Evolutionary conservation across 2,113 vertebrate species (phyloP).

Genomic region (Tachysurus fulvidraco): DNA sequence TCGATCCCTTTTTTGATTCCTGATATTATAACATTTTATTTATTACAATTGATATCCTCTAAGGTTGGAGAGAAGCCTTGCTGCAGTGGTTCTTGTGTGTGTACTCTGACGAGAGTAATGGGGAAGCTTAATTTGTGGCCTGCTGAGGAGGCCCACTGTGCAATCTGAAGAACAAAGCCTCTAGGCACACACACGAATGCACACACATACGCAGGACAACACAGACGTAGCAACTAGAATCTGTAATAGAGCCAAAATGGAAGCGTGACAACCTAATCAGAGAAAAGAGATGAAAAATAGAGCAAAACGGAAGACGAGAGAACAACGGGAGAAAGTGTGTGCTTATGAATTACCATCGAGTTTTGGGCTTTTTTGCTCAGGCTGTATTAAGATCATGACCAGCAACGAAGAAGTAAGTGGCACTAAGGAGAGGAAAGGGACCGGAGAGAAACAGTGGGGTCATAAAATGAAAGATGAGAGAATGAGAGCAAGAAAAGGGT

Average conservation of each 20-base stretch:
- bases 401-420: conserved; percentile 20
- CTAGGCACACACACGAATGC: conserved; percentile 11
- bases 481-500: background rate
- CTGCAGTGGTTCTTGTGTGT: background rate
- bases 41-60: background rate
- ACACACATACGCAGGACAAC: conserved; percentile 2
- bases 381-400: conserved; percentile 22
- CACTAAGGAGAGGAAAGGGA: background rate
- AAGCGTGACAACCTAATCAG: conserved; percentile 38
- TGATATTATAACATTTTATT: background rate
- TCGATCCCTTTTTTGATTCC: background rate
- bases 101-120: conserved; percentile 15
- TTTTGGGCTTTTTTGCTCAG: conserved; percentile 37
- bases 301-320: background rate
- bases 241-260: conserved; percentile 39
- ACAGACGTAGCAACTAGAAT: background rate
- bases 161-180: conserved; percentile 40
- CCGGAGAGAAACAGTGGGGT: background rate
- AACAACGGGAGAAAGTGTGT: background rate
- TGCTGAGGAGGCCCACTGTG: conserved; percentile 26
- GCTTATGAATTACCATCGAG: conserved; percentile 3
- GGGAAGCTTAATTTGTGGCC: conserved; percentile 40
- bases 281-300: background rate
- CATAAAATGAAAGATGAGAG: background rate
- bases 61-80: background rate